Percentiles rank a stretch among this genome's conserved stretches.
phyloP scores from a whole-genome alignment of 1,140 invertebrate species.

The Thaumetopoea pityocampa region DNA sequence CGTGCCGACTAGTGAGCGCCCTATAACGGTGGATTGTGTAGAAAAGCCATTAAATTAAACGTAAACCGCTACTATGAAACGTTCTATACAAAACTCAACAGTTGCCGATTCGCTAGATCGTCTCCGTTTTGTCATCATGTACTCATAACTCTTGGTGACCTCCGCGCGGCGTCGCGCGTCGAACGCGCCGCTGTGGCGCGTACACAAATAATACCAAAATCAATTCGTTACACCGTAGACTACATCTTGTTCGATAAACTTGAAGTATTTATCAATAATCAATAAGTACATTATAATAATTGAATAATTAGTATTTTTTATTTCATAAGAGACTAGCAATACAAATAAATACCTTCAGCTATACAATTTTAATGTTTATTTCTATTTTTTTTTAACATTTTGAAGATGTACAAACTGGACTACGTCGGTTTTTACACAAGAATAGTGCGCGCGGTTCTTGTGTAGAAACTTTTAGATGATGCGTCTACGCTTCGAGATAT shows the following conservation, averaged over 20 bases:
- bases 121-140: slow-evolving; percentile 47
- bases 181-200: slow-evolving; percentile 58
- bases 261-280: slow-evolving; percentile 75
- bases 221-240: slow-evolving; percentile 72
- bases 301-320: slow-evolving; percentile 75
- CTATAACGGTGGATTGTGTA: no score
- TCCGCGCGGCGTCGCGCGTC: no score
- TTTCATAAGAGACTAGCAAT: slow-evolving; percentile 76
- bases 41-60: slow-evolving; percentile 65
- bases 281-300: slow-evolving; percentile 76
- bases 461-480: slow-evolving; percentile 52
- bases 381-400: slow-evolving; percentile 73
- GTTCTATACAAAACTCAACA: slow-evolving; percentile 75
- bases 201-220: slow-evolving; percentile 69
- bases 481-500: slow-evolving; percentile 71
- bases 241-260: slow-evolving; percentile 73
- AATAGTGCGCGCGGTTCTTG: slow-evolving; percentile 46
- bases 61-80: slow-evolving; percentile 73
- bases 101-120: slow-evolving; percentile 71
- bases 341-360: slow-evolving; percentile 75
- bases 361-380: slow-evolving; percentile 73
- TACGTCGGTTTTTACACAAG: slow-evolving; percentile 59
- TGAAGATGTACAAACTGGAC: slow-evolving; percentile 71
- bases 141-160: no score
- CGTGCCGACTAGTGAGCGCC: no score